Evolutionary conservation across 2,888 invertebrate species (phyloP).

Genomic region (Mongoloraphidia duomilia): DNA sequence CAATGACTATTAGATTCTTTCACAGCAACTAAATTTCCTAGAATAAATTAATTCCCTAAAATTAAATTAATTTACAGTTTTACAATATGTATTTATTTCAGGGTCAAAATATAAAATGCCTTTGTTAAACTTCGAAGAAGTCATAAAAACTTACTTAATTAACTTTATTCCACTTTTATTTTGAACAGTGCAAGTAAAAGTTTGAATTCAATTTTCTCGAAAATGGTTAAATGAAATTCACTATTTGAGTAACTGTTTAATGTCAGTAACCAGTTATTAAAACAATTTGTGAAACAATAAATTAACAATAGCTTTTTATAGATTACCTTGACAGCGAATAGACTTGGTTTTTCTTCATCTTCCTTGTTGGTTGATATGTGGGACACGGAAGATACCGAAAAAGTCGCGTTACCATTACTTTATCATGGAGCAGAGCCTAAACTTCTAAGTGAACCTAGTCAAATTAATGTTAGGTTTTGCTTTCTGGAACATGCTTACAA

Average conservation of each 20-base stretch:
- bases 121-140: no score
- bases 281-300: no score
- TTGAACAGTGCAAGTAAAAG: no score
- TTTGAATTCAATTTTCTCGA: no score
- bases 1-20: no score
- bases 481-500: constrained; percentile 41
- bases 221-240: background rate
- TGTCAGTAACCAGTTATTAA: background rate
- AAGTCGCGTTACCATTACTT: constrained; percentile 35
- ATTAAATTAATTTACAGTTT: no score
- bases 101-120: no score
- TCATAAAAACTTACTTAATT: no score
- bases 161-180: no score
- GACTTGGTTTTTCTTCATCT: constrained; percentile 32
- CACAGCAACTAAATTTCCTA: no score
- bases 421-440: constrained; percentile 37
- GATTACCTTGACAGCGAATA: constrained; percentile 40
- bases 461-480: constrained; percentile 39
- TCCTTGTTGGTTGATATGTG: constrained; percentile 39
- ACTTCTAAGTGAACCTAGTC: constrained; percentile 32
- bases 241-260: background rate
- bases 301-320: constrained; percentile 24
- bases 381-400: constrained; percentile 36
- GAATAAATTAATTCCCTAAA: no score
- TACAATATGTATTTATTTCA: no score